Evolutionary conservation across 2,113 vertebrate species (phyloP).

Genomic region (Neogale vison): DNA sequence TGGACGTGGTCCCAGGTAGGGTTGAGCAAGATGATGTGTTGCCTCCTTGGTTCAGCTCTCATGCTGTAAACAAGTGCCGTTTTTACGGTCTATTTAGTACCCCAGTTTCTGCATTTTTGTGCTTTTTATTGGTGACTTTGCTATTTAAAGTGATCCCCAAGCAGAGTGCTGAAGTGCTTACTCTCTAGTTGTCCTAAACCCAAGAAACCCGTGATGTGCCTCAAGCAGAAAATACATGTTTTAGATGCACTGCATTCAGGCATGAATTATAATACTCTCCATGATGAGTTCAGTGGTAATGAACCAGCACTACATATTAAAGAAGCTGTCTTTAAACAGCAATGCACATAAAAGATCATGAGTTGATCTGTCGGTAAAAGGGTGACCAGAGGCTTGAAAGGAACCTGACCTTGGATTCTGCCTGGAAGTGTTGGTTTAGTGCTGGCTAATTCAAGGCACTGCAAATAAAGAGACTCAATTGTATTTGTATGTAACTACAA

Average conservation of each 20-base stretch:
- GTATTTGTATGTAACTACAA: neutral
- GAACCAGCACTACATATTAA: neutral
- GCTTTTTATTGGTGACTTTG: neutral
- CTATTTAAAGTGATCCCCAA: neutral
- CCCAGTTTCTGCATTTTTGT: neutral
- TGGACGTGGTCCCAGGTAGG: neutral
- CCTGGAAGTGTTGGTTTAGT: neutral
- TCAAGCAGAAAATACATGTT: neutral
- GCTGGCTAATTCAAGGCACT: neutral
- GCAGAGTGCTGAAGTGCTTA: neutral
- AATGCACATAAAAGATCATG: neutral
- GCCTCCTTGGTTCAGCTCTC: neutral
- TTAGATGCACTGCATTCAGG: neutral
- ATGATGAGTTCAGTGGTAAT: neutral
- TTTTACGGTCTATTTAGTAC: neutral
- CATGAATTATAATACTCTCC: neutral
- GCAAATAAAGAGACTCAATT: neutral
- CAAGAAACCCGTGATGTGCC: neutral
- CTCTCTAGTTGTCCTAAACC: neutral
- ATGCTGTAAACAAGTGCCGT: neutral
- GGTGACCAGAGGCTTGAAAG: neutral
- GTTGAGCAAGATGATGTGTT: neutral
- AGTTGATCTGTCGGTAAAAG: neutral
- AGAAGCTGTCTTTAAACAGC: neutral
- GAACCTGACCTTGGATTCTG: neutral